A percentile compares a stretch with the other conserved stretches of the same genome.
Conservation (phyloP, 2,113 vertebrate genomes). For the Thermophis baileyi region DNA sequence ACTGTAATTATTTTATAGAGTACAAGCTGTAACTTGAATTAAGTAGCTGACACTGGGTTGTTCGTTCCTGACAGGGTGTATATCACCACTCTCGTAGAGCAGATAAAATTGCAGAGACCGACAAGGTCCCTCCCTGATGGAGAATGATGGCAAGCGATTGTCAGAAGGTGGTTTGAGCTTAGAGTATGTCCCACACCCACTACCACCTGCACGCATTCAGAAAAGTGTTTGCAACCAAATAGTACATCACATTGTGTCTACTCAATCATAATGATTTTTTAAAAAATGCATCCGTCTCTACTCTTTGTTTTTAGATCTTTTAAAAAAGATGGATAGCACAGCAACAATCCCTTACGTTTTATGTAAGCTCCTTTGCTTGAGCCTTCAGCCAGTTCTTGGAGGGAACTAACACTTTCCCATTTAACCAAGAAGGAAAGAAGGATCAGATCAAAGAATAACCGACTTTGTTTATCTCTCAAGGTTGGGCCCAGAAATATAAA, state of each 20-base stretch:
- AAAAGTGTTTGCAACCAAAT: neutral
- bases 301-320: neutral
- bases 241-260: neutral
- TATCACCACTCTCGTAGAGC: neutral
- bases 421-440: neutral
- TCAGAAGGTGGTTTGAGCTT: neutral
- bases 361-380: neutral
- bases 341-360: neutral
- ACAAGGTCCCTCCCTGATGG: neutral
- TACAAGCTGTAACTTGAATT: neutral
- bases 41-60: neutral
- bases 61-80: neutral
- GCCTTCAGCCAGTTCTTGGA: neutral
- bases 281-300: neutral
- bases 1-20: neutral
- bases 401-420: neutral
- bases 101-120: neutral
- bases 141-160: neutral
- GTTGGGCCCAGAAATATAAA: neutral
- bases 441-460: neutral
- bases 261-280: neutral
- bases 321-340: neutral
- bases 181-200: too few species aligned
- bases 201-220: neutral
- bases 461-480: neutral